Percentiles rank a stretch among this genome's conserved stretches.
phyloP scores from a whole-genome alignment of 2,113 vertebrate species.

The Callipepla californica region DNA sequence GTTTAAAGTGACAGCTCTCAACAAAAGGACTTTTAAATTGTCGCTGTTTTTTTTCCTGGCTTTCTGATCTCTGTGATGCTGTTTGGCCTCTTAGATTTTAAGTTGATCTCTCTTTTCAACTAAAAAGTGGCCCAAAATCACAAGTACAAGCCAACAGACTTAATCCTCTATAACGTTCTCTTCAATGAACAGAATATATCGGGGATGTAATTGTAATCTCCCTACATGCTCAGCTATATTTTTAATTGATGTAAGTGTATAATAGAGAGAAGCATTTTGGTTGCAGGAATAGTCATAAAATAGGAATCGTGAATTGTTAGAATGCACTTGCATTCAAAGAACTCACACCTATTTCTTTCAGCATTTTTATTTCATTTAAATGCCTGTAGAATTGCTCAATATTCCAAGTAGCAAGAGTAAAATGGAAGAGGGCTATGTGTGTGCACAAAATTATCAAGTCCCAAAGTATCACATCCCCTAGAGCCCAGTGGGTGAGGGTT shows the following conservation, averaged over 20 bases:
- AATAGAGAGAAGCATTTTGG: background rate
- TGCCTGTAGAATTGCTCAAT: background rate
- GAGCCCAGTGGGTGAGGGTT: background rate
- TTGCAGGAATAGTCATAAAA: background rate
- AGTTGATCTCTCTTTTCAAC: background rate
- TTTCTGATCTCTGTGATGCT: background rate
- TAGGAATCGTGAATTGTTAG: background rate
- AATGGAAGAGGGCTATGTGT: background rate
- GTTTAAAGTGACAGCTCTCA: background rate
- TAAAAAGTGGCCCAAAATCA: background rate
- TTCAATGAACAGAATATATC: background rate
- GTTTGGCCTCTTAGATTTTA: background rate
- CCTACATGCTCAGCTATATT: background rate
- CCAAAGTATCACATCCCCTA: background rate
- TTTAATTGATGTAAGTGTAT: background rate
- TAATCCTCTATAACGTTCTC: background rate
- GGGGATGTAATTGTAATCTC: background rate
- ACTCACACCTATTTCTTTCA: background rate
- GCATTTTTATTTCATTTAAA: background rate
- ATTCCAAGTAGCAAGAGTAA: rapidly evolving
- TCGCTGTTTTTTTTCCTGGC: background rate
- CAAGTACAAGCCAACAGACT: background rate
- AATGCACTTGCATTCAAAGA: background rate
- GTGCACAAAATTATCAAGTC: background rate
- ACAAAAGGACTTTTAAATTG: background rate